A percentile compares a stretch with the other conserved stretches of the same genome.
These are phyloP conservation scores for Chloroceryle inda DNA, from an alignment of 2,797 vertebrate species.

Conservation along the genomic window DNA sequence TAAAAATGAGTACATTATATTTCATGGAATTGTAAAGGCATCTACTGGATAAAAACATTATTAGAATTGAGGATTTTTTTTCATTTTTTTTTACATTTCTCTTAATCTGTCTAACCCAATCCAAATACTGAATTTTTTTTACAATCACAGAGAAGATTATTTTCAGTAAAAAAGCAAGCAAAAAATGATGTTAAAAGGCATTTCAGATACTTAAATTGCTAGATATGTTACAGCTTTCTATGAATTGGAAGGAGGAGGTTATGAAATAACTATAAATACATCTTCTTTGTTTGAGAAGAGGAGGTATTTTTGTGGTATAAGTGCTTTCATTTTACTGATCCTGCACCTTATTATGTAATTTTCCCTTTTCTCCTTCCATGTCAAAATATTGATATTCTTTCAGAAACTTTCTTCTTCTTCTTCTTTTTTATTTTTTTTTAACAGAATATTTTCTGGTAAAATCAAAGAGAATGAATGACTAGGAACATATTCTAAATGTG, in stretches of 20 bases:
- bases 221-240: conserved; percentile 59
- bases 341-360: conserved; percentile 76
- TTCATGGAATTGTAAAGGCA: conserved; percentile 39
- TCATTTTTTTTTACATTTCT: not conserved
- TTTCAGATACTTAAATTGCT: conserved; percentile 37
- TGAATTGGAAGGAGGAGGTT: conserved; percentile 63
- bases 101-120: conserved; percentile 16
- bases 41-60: not conserved
- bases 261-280: conserved; percentile 63
- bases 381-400: conserved; percentile 84
- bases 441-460: conserved; percentile 77
- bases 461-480: conserved; percentile 84
- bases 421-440: not conserved
- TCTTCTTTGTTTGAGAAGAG: conserved; percentile 70
- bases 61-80: not conserved
- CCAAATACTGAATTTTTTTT: conserved; percentile 64
- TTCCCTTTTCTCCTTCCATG: conserved; percentile 73
- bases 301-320: conserved; percentile 72
- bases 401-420: conserved; percentile 59
- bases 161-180: conserved; percentile 50
- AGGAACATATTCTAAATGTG: conserved; percentile 81
- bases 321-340: conserved; percentile 75
- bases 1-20: not conserved
- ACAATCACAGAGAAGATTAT: conserved; percentile 20
- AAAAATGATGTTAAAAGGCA: conserved; percentile 51